Percentiles rank a stretch among this genome's conserved stretches.
Conservation (phyloP, 2,113 vertebrate species). For the Cottus gobio region DNA sequence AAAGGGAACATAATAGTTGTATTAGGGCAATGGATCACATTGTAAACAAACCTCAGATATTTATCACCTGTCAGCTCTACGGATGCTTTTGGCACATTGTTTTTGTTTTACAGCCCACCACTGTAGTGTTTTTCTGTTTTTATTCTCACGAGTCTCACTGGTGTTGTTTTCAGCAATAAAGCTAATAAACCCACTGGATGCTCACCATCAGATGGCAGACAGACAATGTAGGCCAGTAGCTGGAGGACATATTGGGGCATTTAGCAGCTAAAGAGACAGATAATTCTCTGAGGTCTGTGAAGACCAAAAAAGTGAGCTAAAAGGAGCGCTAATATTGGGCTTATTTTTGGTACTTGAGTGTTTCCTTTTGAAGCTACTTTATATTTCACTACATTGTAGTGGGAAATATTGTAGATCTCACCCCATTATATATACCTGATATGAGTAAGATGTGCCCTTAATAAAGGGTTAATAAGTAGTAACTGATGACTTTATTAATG, state of each 20-base stretch:
- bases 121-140: no score
- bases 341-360: background rate
- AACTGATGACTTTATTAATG: background rate
- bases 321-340: background rate
- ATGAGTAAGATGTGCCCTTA: background rate
- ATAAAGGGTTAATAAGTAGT: no score
- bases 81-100: no score
- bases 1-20: background rate
- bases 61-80: no score
- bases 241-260: background rate
- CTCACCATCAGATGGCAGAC: background rate
- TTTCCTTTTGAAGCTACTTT: background rate
- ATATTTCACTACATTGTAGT: background rate
- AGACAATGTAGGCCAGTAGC: background rate
- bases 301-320: background rate
- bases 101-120: no score
- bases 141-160: no score
- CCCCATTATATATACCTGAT: background rate
- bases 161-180: background rate
- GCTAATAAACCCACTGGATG: background rate
- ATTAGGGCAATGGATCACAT: background rate
- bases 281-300: background rate
- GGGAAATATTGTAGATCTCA: background rate
- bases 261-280: background rate
- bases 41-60: background rate